Evolutionary conservation across 2,797 vertebrate genomes (phyloP), one percentile per base, ranked within the genome.

Genomic region (Macropodus opercularis): DNA sequence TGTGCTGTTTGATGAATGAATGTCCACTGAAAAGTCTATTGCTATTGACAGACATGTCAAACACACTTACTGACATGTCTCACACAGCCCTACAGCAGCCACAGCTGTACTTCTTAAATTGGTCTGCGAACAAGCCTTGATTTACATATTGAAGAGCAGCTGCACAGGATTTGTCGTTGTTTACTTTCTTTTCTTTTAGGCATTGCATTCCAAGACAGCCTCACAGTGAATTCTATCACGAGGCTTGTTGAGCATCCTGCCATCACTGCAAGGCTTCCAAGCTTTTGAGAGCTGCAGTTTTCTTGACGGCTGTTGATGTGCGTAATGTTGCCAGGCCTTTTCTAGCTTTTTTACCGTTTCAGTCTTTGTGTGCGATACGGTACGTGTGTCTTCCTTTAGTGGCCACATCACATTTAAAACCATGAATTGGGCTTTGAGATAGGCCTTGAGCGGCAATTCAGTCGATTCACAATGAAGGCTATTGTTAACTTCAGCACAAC

Each of bases 131-230:
- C 57, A 54, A 67, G 73, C 39, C 67, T 69, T 38, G 63, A 84
- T 89, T 87, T 86, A 83, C 86, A 87, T 86, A 80, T 74, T 75
- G 69, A 84, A 79, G 77, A 84, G 79, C 84, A 86, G 83, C 85
- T 86, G 78, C 66, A 57, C 75, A 75, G 73, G 77, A 83, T 82
- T 77, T 86, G 61, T 72, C 53, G 23, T 72, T 79, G 80, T 85
- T 82, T 71, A 75, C 38, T 64, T 71, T 41, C 61, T 69, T 80
- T 84, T 79, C 75, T 82, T 85, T 70, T 63, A 68, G 69, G 66
- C 51, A 18, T 54, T 70, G 61, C 67, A 75, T 86, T 56, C 62
- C 66, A 43, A 85, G 67, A 85, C 67, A 64, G 39, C 54, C 76
- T 79, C 61, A 68, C 68, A 75, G 61, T 69, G 58, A 73, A 75